phyloP scores from a whole-genome alignment of 2,797 vertebrate species.

The Enteromius treurensis region DNA sequence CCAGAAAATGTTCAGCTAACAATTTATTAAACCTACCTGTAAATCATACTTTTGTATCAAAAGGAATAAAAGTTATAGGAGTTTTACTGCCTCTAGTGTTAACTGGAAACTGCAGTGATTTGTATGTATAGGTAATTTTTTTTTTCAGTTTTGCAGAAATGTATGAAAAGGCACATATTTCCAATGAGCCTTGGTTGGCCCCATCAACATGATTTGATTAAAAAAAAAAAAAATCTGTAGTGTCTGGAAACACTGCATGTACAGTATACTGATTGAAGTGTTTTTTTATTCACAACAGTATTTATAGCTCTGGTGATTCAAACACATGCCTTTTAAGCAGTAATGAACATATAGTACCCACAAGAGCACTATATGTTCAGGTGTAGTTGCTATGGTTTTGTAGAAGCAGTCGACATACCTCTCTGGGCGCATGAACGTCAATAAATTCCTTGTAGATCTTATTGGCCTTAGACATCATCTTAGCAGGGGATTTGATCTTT shows the following conservation, averaged over 20 bases:
- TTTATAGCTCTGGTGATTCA: not conserved
- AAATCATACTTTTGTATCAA: no score
- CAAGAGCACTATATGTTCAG: constrained; percentile 6
- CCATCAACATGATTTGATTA: not conserved
- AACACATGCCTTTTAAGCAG: not conserved
- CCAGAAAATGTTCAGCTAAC: no score
- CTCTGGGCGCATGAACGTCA: constrained; percentile 87
- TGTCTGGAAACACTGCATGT: not conserved
- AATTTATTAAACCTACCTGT: no score
- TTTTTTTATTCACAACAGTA: no score
- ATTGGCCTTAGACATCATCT: constrained; percentile 86
- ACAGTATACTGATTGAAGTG: not conserved
- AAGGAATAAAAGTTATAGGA: no score
- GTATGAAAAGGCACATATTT: no score
- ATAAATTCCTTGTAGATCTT: constrained; percentile 94
- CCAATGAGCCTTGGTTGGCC: no score
- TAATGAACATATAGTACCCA: not conserved
- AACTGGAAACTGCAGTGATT: no score
- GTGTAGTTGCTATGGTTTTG: constrained; percentile 31
- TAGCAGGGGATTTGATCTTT: constrained; percentile 85
- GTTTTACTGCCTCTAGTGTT: no score
- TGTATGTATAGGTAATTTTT: no score
- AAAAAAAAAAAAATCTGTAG: not conserved
- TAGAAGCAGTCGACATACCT: constrained; percentile 76
- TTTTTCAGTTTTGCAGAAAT: no score